Percentiles rank a stretch among this genome's conserved stretches.
Conservation (phyloP, 1,140 invertebrate species). For the Ooceraea biroi region DNA sequence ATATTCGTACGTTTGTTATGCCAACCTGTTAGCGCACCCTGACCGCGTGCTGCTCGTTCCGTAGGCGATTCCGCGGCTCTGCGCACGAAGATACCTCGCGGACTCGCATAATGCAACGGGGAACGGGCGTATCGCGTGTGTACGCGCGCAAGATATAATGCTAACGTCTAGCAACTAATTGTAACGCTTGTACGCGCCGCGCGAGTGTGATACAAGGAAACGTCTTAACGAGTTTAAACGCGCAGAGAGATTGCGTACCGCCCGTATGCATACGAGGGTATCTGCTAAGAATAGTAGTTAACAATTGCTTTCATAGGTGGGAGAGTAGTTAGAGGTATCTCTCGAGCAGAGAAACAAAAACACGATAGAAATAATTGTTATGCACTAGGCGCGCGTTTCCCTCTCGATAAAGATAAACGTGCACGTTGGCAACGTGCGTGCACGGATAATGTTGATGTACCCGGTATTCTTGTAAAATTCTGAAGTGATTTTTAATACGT, state of each 20-base stretch:
- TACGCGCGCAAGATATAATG: constrained; percentile 48
- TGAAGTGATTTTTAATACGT: too few species aligned
- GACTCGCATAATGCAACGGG: constrained; percentile 34
- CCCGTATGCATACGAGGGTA: background rate
- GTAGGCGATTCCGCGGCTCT: constrained; percentile 28
- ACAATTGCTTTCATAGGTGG: background rate
- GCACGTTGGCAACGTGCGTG: too few species aligned
- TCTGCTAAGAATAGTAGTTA: background rate
- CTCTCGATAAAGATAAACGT: too few species aligned
- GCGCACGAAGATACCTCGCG: constrained; percentile 44
- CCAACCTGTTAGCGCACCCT: constrained; percentile 51
- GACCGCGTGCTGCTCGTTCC: constrained; percentile 26
- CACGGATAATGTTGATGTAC: too few species aligned
- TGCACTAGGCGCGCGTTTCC: too few species aligned
- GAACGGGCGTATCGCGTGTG: constrained; percentile 36
- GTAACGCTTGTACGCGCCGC: constrained; percentile 46
- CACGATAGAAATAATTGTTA: too few species aligned
- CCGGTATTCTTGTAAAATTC: too few species aligned
- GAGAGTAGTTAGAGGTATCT: background rate
- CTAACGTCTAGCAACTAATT: constrained; percentile 42
- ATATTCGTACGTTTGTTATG: constrained; percentile 45
- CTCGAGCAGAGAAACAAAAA: too few species aligned
- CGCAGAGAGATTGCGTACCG: background rate
- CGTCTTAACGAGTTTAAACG: constrained; percentile 31
- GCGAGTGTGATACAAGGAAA: constrained; percentile 42